Conservation (phyloP, 2,113 vertebrate species). For the Dendropsophus ebraccatus region DNA sequence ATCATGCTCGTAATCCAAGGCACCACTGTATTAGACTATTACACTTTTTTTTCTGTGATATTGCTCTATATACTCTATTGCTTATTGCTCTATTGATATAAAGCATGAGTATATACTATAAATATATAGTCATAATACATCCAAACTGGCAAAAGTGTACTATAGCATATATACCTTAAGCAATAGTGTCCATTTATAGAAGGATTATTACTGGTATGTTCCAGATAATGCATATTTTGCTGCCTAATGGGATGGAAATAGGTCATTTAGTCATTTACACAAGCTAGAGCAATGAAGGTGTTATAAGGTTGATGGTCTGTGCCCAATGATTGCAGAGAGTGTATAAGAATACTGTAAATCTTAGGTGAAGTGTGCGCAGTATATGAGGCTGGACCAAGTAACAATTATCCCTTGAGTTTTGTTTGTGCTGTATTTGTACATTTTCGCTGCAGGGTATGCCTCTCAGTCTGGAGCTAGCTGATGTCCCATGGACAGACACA, state of each 20-base stretch:
- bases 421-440: conserved; percentile 46
- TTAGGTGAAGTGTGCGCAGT: background rate
- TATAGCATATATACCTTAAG: background rate
- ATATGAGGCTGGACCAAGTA: conserved; percentile 19
- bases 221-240: background rate
- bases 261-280: background rate
- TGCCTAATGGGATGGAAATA: conserved; percentile 23
- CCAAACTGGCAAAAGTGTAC: background rate
- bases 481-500: conserved; percentile 47
- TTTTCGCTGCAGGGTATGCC: conserved; percentile 39
- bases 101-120: no score
- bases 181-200: background rate
- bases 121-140: no score
- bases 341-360: background rate
- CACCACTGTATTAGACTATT: no score
- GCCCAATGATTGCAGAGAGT: conserved; percentile 11
- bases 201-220: background rate
- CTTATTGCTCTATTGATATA: no score
- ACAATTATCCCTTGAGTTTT: conserved; percentile 29
- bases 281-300: conserved; percentile 9
- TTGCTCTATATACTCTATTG: no score
- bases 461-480: conserved; percentile 46
- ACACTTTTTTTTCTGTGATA: no score
- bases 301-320: conserved; percentile 21
- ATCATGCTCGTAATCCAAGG: no score